Evolutionary conservation across 2,797 vertebrate species (phyloP), one percentile per base, ranked within the genome.

Genomic region (Chelmon rostratus): DNA sequence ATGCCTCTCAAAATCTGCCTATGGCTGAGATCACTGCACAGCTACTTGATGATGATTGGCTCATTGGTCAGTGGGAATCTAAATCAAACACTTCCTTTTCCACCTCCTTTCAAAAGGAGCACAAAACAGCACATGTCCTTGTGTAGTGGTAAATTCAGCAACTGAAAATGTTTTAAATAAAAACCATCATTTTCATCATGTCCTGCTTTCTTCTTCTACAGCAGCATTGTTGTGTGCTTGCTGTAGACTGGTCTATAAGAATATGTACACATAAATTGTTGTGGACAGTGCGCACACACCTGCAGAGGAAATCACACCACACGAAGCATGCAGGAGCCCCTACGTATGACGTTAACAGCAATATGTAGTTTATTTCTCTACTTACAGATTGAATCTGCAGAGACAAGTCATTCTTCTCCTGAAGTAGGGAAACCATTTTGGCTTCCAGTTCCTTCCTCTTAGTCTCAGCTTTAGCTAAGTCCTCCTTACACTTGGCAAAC

Each of bases 371-470:
- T 1, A 68, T 61, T 28, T 47, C 8, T 71, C 8, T 46, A 79
- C 96, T 94, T 89, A 97, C 97, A 52, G 96, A 68, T 68, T 96
- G 96, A 28, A 97, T 95, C 86, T 97, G 96, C 23, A 97, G 94
- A 70, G 93, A 91, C 61, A 97, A 79, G 19, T 97, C 96, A 3
- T 97, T 97, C 88, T 97, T 97, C 79, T 97, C 97, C 81, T 97
- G 96, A 62, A 96, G 73, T 6, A 97, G 83, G 13, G 93, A 88
- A 62, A 96, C 96, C 96, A 97, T 96, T 92, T 97, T 97, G 83
- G 96, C 95, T 57, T 97, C 97, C 0, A 97, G 86, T 33, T 97
- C 97, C 71, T 96, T 97, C 75, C 94, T 93, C 86, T 95, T 96
- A 9, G 95, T 91, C 19, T 96, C 95, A 44, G 96, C 93, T 87